These are phyloP conservation scores for Agrotis segetum DNA, from an alignment of 2,888 invertebrate genomes.

Conservation along the genomic window DNA sequence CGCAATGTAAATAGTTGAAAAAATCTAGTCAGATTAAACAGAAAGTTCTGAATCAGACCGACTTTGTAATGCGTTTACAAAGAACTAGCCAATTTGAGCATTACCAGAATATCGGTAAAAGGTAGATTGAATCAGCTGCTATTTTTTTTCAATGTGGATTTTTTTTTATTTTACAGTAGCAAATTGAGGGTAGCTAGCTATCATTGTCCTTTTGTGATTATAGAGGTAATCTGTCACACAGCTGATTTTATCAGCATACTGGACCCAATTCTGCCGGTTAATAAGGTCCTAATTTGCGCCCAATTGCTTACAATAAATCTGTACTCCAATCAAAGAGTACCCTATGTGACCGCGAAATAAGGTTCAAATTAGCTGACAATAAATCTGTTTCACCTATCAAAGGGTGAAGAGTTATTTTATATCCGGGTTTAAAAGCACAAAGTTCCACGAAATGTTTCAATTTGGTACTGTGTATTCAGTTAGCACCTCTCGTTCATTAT, in stretches of 20 bases:
- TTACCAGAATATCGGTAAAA: conserved; percentile 4
- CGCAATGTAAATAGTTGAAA: no score
- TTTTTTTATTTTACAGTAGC: conserved; percentile 2
- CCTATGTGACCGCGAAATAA: conserved; percentile 9
- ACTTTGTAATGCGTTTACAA: neutral
- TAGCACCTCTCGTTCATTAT: conserved; percentile 23
- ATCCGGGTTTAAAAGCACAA: neutral
- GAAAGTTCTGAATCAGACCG: neutral
- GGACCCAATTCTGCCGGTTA: neutral
- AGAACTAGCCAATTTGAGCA: neutral
- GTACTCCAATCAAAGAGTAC: neutral
- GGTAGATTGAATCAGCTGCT: neutral
- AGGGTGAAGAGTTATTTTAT: neutral
- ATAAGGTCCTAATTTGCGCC: conserved; percentile 17
- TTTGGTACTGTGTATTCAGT: conserved; percentile 14
- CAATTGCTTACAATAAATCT: neutral
- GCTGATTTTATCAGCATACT: conserved; percentile 1
- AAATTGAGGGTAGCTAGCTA: neutral
- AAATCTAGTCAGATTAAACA: neutral
- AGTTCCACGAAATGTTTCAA: neutral
- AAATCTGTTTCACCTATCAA: no score
- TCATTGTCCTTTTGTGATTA: conserved; percentile 7
- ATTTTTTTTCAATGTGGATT: neutral
- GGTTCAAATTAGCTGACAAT: conserved; percentile 2
- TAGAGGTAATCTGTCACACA: conserved; percentile 12